These are phyloP conservation scores for Mimachlamys varia DNA, from an alignment of 2,888 invertebrate genomes.

Conservation along the genomic window DNA sequence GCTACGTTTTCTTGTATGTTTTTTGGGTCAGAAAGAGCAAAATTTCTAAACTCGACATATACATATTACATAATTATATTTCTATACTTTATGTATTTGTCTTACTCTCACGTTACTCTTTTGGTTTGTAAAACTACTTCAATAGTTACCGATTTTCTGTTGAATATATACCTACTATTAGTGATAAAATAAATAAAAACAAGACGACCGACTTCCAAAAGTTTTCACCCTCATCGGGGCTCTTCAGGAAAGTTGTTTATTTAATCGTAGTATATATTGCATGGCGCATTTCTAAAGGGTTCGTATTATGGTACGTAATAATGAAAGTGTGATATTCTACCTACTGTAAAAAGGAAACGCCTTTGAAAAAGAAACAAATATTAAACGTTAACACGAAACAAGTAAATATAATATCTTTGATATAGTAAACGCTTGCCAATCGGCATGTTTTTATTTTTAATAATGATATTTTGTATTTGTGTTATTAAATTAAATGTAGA, in stretches of 20 bases:
- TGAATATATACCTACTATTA: not conserved
- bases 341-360: not conserved
- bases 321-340: not conserved
- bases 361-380: not conserved
- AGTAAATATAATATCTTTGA: not conserved
- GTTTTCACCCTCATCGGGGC: no score
- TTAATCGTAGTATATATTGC: not conserved
- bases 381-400: conserved; percentile 8
- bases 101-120: not conserved
- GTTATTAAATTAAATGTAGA: not conserved
- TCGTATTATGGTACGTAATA: not conserved
- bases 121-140: not conserved
- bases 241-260: no score
- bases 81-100: not conserved
- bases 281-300: not conserved
- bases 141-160: not conserved
- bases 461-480: conserved; percentile 26
- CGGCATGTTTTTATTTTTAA: not conserved
- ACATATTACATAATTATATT: no score
- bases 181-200: no score
- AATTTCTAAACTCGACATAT: no score
- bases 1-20: no score
- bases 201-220: no score
- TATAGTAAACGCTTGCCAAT: not conserved
- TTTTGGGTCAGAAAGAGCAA: no score